Conservation (phyloP, 2,797 vertebrate species). For the Poecilia velifera region DNA sequence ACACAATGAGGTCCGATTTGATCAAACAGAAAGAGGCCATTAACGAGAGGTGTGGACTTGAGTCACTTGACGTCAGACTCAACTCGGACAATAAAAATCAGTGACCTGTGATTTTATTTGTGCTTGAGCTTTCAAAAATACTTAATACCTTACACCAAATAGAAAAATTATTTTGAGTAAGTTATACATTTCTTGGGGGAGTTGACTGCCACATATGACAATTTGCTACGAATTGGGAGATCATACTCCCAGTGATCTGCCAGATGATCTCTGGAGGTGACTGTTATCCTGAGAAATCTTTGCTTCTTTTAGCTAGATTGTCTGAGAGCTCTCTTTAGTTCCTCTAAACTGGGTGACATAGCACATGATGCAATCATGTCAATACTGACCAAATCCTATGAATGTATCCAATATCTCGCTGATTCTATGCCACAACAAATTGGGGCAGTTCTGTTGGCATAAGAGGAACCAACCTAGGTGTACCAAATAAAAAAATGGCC, state of each 20-base stretch:
- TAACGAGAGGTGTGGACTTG: background rate
- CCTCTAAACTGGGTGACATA: background rate
- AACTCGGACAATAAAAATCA: background rate
- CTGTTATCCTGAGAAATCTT: background rate
- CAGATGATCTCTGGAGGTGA: background rate
- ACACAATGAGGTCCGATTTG: background rate
- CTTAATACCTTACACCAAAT: background rate
- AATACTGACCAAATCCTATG: background rate
- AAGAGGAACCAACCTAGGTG: background rate
- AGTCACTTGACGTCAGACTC: background rate
- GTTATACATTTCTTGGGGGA: background rate
- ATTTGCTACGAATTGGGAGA: background rate
- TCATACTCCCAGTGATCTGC: background rate
- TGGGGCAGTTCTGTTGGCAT: background rate
- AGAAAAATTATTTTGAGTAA: background rate
- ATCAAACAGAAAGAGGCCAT: background rate
- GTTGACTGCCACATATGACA: background rate
- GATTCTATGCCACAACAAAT: background rate
- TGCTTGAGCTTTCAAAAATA: background rate
- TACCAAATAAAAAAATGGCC: background rate
- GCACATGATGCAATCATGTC: background rate
- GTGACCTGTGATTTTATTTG: background rate
- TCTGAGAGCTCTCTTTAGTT: background rate
- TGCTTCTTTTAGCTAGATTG: background rate
- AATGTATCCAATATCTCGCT: background rate